Evolutionary conservation across 2,113 vertebrate genomes (phyloP), one percentile per base, ranked within the genome.

Genomic region (Dasyurus viverrinus): DNA sequence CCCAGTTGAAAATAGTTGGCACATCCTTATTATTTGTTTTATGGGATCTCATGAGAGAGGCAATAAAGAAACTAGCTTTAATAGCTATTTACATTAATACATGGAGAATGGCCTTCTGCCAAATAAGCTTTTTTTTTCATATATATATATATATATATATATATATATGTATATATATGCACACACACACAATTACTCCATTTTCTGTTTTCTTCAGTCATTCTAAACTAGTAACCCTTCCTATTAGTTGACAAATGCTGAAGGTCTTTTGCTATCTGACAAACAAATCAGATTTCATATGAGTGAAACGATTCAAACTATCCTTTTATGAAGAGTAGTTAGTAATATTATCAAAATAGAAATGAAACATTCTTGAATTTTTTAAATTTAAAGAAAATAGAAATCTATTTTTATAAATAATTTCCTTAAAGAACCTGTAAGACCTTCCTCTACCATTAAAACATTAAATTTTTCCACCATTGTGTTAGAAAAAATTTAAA

Each of bases 21-120:
- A 89, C 36, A 89, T 94, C 52, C 97, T 97, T 96, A 2, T 92
- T 96, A 92, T 97, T 96, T 98, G 91, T 97, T 23, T 92, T 96
- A 42, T 53, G 92, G 92, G 8, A 92, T 97, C 93, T 98, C 96
- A 52, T 68, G 95, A 98, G 95, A 94, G 84, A 0, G 96, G 55
- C 90, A 96, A 93, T 95, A 95, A 96, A 96, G 47, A 10, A 98
- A 97, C 91, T 96, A 97, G 92, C 68, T 97, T 52, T 96, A 98
- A 96, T 96, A 54, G 89, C 52, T 97, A 93, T 98, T 97, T 97
- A 57, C 93, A 97, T 98, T 97, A 98, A 97, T 97, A 97, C 96
- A 95, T 48, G 90, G 55, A 27, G 68, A 84, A 8, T 96, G 97
- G 93, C 95, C 95, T 98, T 97, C 89, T 95, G 92, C 96, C 97